Evolutionary conservation across 2,113 vertebrate genomes (phyloP).

Genomic region (Lynx canadensis): DNA sequence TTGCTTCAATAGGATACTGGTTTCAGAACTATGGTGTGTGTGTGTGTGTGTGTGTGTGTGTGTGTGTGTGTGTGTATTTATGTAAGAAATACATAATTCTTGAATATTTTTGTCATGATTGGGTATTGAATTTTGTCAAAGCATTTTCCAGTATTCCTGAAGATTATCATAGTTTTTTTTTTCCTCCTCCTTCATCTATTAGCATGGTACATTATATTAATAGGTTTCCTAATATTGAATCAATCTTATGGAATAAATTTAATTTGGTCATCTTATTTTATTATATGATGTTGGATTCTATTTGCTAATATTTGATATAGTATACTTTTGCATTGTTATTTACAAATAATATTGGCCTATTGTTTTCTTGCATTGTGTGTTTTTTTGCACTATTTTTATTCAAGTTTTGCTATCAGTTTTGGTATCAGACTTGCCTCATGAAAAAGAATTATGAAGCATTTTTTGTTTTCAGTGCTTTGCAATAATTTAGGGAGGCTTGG

Average conservation of each 20-base stretch:
- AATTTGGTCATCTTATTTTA: not conserved
- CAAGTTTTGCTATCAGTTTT: not conserved
- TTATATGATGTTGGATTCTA: not conserved
- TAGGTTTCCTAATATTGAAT: slow-evolving; percentile 9
- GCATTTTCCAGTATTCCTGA: not conserved
- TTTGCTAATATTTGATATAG: not conserved
- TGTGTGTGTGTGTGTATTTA: not conserved
- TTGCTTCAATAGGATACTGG: not conserved
- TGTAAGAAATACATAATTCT: too few species aligned
- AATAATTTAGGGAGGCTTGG: not conserved
- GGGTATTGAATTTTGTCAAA: not conserved
- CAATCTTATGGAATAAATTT: not conserved
- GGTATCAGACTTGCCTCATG: not conserved
- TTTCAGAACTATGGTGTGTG: not conserved
- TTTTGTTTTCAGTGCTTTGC: not conserved
- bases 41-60: not conserved
- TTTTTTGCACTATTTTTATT: not conserved
- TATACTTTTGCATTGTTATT: not conserved
- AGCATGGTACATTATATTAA: not conserved
- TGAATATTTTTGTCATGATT: not conserved
- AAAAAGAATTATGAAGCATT: not conserved
- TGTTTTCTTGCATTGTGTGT: not conserved
- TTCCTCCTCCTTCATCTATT: not conserved
- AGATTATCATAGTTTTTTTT: not conserved
- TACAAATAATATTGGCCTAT: not conserved